Percentiles rank a stretch among this genome's conserved stretches.
Conservation (phyloP, 2,113 vertebrate genomes). For the Dasyurus viverrinus region DNA sequence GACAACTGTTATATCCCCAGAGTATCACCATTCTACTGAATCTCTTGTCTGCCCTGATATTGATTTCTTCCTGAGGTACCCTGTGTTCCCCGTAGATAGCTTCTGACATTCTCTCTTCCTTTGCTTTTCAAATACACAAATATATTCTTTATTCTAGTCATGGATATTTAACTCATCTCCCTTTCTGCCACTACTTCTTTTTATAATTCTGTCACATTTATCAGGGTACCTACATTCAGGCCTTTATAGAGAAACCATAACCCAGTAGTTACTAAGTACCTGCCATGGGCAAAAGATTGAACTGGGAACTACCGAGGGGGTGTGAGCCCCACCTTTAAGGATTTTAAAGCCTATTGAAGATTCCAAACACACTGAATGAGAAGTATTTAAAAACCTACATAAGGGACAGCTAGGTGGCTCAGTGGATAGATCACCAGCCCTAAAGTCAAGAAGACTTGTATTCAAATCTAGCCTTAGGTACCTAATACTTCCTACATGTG, state of each 20-base stretch:
- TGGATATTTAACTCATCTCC: not conserved
- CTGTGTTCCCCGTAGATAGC: not conserved
- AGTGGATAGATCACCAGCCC: no score
- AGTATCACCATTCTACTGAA: not conserved
- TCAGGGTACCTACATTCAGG: not conserved
- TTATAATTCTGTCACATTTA: not conserved
- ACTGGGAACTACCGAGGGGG: not conserved
- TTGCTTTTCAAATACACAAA: not conserved
- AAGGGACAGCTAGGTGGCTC: not conserved
- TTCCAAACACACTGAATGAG: not conserved
- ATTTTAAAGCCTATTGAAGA: not conserved
- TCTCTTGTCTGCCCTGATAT: not conserved
- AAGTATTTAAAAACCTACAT: not conserved
- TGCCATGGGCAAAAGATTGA: not conserved
- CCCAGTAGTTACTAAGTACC: not conserved
- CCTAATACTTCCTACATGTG: no score
- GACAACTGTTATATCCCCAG: not conserved
- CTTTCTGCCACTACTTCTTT: not conserved
- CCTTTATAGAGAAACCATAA: not conserved
- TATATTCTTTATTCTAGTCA: not conserved
- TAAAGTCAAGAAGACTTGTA: no score
- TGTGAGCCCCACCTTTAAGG: not conserved
- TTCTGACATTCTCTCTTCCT: not conserved
- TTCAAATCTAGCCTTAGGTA: no score
- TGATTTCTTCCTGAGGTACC: not conserved